phyloP scores from a whole-genome alignment of 2,797 vertebrate genomes.

The Tragopan temminckii region DNA sequence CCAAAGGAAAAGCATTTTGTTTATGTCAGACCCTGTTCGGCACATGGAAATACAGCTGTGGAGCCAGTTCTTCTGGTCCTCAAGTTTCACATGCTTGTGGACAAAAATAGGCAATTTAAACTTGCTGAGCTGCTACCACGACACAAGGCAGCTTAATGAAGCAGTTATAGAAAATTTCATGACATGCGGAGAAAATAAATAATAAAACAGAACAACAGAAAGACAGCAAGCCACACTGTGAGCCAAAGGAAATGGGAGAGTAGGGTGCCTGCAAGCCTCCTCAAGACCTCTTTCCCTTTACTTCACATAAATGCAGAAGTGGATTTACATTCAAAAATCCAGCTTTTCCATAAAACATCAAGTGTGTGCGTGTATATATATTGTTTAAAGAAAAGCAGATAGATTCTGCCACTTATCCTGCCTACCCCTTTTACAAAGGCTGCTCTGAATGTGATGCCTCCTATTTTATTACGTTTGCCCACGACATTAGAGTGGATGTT shows the following conservation, averaged over 20 bases:
- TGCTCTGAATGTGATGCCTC: neutral
- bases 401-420: neutral
- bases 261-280: neutral
- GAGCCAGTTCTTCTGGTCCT: slow-evolving; percentile 27
- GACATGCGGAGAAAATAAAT: neutral
- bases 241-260: neutral
- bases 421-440: fast-evolving
- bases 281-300: neutral
- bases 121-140: neutral
- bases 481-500: neutral
- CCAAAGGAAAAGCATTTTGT: slow-evolving; percentile 38
- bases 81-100: slow-evolving; percentile 20
- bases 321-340: neutral
- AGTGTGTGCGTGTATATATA: neutral
- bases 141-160: neutral
- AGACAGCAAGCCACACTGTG: neutral
- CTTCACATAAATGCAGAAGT: neutral
- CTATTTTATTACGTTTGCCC: neutral
- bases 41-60: slow-evolving; percentile 44
- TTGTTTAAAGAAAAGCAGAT: neutral
- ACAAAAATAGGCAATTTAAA: slow-evolving; percentile 14
- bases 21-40: slow-evolving; percentile 42
- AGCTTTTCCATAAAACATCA: neutral
- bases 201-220: neutral
- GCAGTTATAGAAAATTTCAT: neutral